Evolutionary conservation across 2,888 invertebrate genomes (phyloP).

Genomic region (Copidosoma aretas): DNA sequence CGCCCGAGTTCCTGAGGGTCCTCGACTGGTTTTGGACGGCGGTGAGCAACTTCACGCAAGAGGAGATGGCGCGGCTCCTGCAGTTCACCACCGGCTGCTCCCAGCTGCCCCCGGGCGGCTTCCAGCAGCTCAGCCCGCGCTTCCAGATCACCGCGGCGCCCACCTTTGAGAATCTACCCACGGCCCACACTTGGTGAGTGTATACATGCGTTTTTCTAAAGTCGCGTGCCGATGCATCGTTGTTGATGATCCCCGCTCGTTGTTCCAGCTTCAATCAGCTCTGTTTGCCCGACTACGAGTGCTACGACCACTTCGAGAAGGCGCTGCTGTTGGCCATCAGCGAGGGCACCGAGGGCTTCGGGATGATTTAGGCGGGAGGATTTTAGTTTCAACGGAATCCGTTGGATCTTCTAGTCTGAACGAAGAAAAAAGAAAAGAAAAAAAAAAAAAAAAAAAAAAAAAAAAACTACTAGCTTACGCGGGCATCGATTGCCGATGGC

Average conservation of each 20-base stretch:
- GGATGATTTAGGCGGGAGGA: constrained; percentile 71
- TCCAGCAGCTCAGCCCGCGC: constrained; percentile 86
- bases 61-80: constrained; percentile 89
- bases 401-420: constrained; percentile 41
- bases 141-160: constrained; percentile 93
- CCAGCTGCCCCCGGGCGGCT: constrained; percentile 90
- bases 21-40: constrained; percentile 93
- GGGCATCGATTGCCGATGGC: constrained; percentile 27
- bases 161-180: constrained; percentile 88
- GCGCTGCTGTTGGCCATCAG: constrained; percentile 89
- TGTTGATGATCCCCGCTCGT: constrained; percentile 6
- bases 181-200: constrained; percentile 87
- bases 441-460: constrained; percentile 3
- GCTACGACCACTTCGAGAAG: constrained; percentile 91
- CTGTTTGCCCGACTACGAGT: constrained; percentile 93
- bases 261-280: constrained; percentile 88
- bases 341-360: constrained; percentile 95
- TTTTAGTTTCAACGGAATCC: constrained; percentile 28
- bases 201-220: background rate
- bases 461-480: constrained; percentile 34
- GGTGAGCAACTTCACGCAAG: constrained; percentile 85
- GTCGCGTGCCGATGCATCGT: background rate
- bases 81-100: constrained; percentile 95
- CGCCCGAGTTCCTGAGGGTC: constrained; percentile 82
- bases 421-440: constrained; percentile 10